These are phyloP conservation scores for Embidobia sp. DNA, from an alignment of 2,888 invertebrate genomes.

Conservation along the genomic window DNA sequence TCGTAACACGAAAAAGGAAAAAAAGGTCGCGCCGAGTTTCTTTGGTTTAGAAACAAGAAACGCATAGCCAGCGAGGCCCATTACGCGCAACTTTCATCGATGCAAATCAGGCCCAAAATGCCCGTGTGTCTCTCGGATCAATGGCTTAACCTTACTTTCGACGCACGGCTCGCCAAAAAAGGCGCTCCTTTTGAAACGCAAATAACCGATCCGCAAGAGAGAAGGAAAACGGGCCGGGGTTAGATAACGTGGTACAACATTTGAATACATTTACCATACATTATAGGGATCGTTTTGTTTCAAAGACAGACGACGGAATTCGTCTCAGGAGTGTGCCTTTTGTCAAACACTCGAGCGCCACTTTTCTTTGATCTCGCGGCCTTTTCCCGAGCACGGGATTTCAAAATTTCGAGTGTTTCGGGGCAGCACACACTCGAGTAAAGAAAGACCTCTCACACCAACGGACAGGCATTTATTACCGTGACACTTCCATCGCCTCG, in stretches of 20 bases:
- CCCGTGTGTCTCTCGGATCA: no score
- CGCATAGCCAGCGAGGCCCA: background rate
- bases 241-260: conserved; percentile 20
- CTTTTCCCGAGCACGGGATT: background rate
- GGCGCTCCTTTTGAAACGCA: background rate
- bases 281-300: conserved; percentile 18
- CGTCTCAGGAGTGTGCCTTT: conserved; percentile 3
- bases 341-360: conserved; percentile 11
- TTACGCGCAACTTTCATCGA: conserved; percentile 20
- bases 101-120: conserved; percentile 39
- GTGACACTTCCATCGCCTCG: background rate
- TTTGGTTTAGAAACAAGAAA: background rate
- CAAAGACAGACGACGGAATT: background rate
- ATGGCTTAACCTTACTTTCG: conserved; percentile 24
- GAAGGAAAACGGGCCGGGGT: background rate
- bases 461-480: conserved; percentile 5
- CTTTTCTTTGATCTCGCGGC: conserved; percentile 17
- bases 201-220: background rate
- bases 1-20: no score
- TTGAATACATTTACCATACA: conserved; percentile 29
- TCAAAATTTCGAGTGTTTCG: conserved; percentile 3
- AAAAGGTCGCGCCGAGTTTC: no score
- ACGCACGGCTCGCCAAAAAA: background rate
- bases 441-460: background rate
- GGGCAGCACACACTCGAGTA: background rate